Percentiles rank a stretch among this genome's conserved stretches.
phyloP scores from a whole-genome alignment of 2,888 invertebrate species.

The Criorhina ranunculi region DNA sequence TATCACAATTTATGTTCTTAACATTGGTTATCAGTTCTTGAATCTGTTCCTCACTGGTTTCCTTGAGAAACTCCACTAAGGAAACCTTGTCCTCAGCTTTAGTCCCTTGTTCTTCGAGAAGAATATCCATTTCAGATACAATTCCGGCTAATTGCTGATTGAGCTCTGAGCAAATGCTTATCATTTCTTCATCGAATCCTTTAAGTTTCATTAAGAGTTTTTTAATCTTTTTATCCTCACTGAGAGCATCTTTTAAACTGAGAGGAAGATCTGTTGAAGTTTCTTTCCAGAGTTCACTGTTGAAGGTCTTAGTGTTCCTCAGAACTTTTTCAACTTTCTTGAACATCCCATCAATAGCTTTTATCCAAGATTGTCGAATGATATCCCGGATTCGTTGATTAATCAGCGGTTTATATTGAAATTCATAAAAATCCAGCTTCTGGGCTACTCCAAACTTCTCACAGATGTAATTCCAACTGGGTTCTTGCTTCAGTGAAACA shows the following conservation, averaged over 20 bases:
- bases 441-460: slow-evolving; percentile 86
- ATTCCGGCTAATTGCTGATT: slow-evolving; percentile 88
- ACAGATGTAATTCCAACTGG: slow-evolving; percentile 88
- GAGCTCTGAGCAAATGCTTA: slow-evolving; percentile 88
- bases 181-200: slow-evolving; percentile 90
- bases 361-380: slow-evolving; percentile 85
- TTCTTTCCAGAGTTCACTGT: slow-evolving; percentile 88
- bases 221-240: slow-evolving; percentile 81
- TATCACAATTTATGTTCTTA: slow-evolving; percentile 78
- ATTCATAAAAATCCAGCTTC: slow-evolving; percentile 88
- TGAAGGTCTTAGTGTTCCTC: slow-evolving; percentile 79
- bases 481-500: slow-evolving; percentile 87
- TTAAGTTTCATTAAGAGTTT: slow-evolving; percentile 90
- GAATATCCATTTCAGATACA: slow-evolving; percentile 89
- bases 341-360: slow-evolving; percentile 84
- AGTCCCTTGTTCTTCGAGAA: slow-evolving; percentile 85
- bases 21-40: slow-evolving; percentile 80
- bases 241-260: slow-evolving; percentile 84
- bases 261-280: slow-evolving; percentile 86
- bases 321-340: slow-evolving; percentile 84
- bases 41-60: slow-evolving; percentile 81
- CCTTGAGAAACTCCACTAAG: slow-evolving; percentile 81
- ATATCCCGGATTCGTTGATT: slow-evolving; percentile 89
- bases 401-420: slow-evolving; percentile 90
- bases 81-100: slow-evolving; percentile 81